These are phyloP conservation scores for Chascanopsetta lugubris DNA, from an alignment of 2,113 vertebrate species.

Conservation along the genomic window DNA sequence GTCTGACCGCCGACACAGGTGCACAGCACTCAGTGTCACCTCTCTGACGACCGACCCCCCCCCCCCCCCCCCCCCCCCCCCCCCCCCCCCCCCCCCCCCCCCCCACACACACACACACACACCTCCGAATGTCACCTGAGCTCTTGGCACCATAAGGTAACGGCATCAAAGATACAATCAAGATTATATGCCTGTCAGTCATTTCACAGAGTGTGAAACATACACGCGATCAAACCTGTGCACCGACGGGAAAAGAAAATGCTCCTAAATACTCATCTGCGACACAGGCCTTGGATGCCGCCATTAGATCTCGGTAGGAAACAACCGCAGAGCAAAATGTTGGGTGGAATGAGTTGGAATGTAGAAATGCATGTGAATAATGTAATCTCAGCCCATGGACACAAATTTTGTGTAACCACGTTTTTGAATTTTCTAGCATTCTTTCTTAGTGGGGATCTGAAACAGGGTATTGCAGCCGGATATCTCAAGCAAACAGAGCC, in stretches of 20 bases:
- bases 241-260: conserved; percentile 69
- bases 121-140: conserved; percentile 77
- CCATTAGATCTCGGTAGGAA: conserved; percentile 42
- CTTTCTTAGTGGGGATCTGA: conserved; percentile 51
- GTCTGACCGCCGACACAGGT: conserved; percentile 51
- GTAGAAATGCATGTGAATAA: conserved; percentile 32
- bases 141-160: conserved; percentile 68
- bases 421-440: conserved; percentile 51
- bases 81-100: conserved; percentile 56
- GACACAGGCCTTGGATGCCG: conserved; percentile 33
- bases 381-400: conserved; percentile 62
- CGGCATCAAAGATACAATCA: conserved; percentile 74
- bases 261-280: conserved; percentile 66
- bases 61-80: conserved; percentile 64
- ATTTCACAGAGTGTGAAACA: conserved; percentile 58
- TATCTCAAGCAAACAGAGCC: conserved; percentile 71
- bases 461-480: conserved; percentile 59
- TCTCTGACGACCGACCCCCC: conserved; percentile 52
- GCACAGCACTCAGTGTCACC: conserved; percentile 72
- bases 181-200: conserved; percentile 75
- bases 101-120: too few relatives aligned
- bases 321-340: conserved; percentile 16
- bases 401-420: conserved; percentile 54
- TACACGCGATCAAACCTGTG: conserved; percentile 61
- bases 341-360: conserved; percentile 36